phyloP scores from a whole-genome alignment of 92 coral and sea anemone genomes.

The Parazoanthus swiftii region DNA sequence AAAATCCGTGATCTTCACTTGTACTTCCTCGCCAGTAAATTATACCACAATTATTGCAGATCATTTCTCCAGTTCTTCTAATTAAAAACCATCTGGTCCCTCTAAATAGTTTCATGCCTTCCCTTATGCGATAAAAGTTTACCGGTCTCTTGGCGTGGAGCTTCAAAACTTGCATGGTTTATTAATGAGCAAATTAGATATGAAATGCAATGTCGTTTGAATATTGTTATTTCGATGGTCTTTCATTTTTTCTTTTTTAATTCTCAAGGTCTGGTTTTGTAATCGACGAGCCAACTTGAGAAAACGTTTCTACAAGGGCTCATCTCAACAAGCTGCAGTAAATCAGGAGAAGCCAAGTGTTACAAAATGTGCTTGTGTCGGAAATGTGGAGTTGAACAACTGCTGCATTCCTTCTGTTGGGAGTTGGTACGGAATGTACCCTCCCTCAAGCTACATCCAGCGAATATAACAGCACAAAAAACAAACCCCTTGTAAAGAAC shows the following conservation, averaged over 20 bases:
- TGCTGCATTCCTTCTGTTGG: neutral
- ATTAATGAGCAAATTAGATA: too few species aligned
- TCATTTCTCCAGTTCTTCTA: too few species aligned
- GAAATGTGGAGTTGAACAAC: neutral
- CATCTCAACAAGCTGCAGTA: neutral
- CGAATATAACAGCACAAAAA: neutral
- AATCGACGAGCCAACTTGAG: slow-evolving; percentile 16
- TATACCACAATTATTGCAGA: too few species aligned
- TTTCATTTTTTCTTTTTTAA: too few species aligned
- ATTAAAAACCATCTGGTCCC: too few species aligned
- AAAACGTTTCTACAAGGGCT: neutral
- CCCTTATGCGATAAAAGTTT: neutral
- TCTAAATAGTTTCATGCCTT: too few species aligned
- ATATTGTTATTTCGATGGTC: neutral
- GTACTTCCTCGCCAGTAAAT: too few species aligned
- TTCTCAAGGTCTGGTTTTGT: slow-evolving; percentile 13
- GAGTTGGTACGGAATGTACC: neutral
- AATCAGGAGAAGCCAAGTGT: neutral
- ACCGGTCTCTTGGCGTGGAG: neutral
- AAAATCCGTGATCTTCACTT: too few species aligned
- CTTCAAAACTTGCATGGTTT: neutral
- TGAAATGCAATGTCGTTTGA: neutral
- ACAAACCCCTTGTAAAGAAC: neutral
- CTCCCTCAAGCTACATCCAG: neutral
- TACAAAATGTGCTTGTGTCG: neutral